A percentile compares a stretch with the other conserved stretches of the same genome.
Conservation (phyloP, 2,888 invertebrate genomes). For the Nomada hirtipes region DNA sequence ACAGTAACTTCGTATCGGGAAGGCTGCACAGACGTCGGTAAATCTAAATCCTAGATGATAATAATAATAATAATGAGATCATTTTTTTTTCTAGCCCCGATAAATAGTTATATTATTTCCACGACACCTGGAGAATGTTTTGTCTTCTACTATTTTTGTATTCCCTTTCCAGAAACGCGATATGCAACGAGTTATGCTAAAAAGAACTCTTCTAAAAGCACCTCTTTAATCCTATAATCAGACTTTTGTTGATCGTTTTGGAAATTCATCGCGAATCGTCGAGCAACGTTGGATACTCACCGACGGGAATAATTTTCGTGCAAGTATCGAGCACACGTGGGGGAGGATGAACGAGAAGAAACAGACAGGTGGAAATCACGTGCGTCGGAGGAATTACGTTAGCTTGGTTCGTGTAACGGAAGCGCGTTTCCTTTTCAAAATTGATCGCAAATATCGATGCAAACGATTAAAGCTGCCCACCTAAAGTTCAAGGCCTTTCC, state of each 20-base stretch:
- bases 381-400: conserved; percentile 20
- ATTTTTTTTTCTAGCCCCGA: neutral
- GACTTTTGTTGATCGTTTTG: conserved; percentile 12
- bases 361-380: conserved; percentile 11
- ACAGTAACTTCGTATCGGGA: neutral
- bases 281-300: conserved; percentile 14
- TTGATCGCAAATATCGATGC: conserved; percentile 49
- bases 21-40: neutral
- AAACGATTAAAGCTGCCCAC: conserved; percentile 49
- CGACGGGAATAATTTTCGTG: neutral
- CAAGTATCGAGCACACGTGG: conserved; percentile 23
- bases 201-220: neutral
- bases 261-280: conserved; percentile 29
- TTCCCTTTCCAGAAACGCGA: conserved; percentile 21
- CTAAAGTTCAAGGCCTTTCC: conserved; percentile 35
- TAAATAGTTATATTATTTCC: too few relatives aligned
- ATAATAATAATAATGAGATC: conserved; percentile 11
- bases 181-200: conserved; percentile 34
- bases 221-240: conserved; percentile 20
- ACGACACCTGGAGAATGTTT: too few relatives aligned
- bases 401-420: conserved; percentile 21
- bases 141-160: neutral
- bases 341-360: conserved; percentile 31
- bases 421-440: conserved; percentile 43
- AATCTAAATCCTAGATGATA: conserved; percentile 20